Percentiles rank a stretch among this genome's conserved stretches.
These are phyloP conservation scores for Erebia aethiops DNA, from an alignment of 2,888 invertebrate genomes.

Conservation along the genomic window DNA sequence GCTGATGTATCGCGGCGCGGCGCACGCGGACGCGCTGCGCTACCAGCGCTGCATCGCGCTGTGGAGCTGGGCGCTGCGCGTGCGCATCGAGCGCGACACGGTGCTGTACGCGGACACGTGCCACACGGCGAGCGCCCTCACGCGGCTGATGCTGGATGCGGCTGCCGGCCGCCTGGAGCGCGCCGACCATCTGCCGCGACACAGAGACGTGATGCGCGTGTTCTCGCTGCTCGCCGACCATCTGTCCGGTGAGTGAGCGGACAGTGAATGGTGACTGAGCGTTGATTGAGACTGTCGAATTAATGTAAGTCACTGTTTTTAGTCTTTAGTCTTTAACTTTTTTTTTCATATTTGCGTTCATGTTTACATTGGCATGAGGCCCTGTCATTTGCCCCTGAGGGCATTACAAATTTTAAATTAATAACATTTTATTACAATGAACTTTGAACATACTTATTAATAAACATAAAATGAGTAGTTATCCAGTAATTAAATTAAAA, in stretches of 20 bases:
- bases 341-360: too few species aligned
- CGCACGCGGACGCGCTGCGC: conserved; percentile 87
- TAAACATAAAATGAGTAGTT: too few species aligned
- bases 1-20: conserved; percentile 88
- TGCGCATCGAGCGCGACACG: conserved; percentile 90
- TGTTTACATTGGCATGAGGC: too few species aligned
- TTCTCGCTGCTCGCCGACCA: conserved; percentile 86
- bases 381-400: too few species aligned
- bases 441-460: too few species aligned
- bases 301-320: too few species aligned
- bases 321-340: too few species aligned
- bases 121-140: conserved; percentile 93
- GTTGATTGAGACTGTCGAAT: too few species aligned
- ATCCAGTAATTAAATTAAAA: too few species aligned
- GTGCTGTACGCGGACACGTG: conserved; percentile 89
- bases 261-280: too few species aligned
- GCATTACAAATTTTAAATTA: too few species aligned
- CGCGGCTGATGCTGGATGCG: conserved; percentile 91
- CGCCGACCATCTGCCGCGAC: conserved; percentile 74
- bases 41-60: conserved; percentile 94
- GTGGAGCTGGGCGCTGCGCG: conserved; percentile 92
- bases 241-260: conserved; percentile 71
- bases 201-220: conserved; percentile 87
- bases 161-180: conserved; percentile 83
- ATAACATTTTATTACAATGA: too few species aligned